These are phyloP conservation scores for Platanista minor DNA, from an alignment of 2,113 vertebrate genomes.

Conservation along the genomic window DNA sequence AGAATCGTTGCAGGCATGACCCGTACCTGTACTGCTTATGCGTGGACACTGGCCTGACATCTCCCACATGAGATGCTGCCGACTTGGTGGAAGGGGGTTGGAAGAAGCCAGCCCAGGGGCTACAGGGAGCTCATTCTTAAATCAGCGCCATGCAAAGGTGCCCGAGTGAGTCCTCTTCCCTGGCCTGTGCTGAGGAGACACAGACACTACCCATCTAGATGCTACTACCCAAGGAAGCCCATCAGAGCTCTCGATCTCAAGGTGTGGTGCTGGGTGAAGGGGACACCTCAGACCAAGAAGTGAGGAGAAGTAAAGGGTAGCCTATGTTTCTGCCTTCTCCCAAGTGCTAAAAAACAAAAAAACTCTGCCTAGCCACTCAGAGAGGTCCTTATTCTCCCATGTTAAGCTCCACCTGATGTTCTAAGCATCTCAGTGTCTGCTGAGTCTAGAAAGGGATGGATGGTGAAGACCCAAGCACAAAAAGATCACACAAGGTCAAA, in stretches of 20 bases:
- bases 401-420: not conserved
- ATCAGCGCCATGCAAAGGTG: not conserved
- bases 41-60: not conserved
- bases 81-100: fast-evolving
- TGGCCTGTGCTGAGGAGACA: not conserved
- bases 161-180: not conserved
- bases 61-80: not conserved
- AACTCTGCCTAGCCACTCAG: not conserved
- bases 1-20: not conserved
- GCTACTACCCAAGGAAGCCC: not conserved
- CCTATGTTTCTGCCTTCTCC: not conserved
- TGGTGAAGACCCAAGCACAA: not conserved
- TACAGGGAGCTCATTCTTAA: not conserved
- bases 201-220: not conserved
- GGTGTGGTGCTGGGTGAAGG: not conserved
- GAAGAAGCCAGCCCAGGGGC: not conserved
- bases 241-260: not conserved
- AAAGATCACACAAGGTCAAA: not conserved
- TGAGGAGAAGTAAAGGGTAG: not conserved
- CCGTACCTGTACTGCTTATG: not conserved
- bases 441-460: not conserved
- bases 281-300: not conserved
- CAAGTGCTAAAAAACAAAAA: not conserved
- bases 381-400: not conserved
- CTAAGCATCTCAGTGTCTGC: not conserved